Evolutionary conservation across 2,888 invertebrate species (phyloP).

Genomic region (Pseudanteris insignis): DNA sequence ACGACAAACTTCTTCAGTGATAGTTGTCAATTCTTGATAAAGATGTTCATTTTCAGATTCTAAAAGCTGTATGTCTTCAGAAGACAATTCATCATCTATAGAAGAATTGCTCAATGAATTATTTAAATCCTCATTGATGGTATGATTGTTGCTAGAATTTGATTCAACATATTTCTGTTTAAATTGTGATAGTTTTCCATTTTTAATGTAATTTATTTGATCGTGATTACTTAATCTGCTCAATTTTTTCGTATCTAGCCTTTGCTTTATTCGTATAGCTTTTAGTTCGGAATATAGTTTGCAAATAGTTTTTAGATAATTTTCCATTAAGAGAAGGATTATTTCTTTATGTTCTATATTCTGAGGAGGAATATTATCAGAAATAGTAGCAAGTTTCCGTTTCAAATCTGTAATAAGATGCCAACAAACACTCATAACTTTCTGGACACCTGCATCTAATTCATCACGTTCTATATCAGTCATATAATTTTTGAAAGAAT

Average conservation of each 20-base stretch:
- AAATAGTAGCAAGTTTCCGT: conserved; percentile 69
- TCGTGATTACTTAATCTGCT: conserved; percentile 72
- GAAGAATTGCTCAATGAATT: conserved; percentile 19
- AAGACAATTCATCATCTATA: conserved; percentile 75
- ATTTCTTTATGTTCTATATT: conserved; percentile 80
- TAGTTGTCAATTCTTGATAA: conserved; percentile 85
- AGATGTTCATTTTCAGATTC: conserved; percentile 90
- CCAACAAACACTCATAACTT: conserved; percentile 83
- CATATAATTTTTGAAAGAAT: conserved; percentile 72
- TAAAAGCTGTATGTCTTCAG: conserved; percentile 92
- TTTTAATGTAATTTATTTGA: background rate
- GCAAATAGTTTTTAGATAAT: conserved; percentile 85
- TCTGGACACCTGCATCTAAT: conserved; percentile 86
- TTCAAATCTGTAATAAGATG: conserved; percentile 80
- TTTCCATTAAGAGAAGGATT: conserved; percentile 79
- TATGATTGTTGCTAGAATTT: conserved; percentile 59
- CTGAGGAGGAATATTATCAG: conserved; percentile 70
- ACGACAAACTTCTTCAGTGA: conserved; percentile 90
- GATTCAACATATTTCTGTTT: conserved; percentile 53
- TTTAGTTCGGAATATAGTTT: conserved; percentile 89
- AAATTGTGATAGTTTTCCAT: conserved; percentile 7
- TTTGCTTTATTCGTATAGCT: conserved; percentile 85
- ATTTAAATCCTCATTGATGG: conserved; percentile 59
- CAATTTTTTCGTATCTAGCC: conserved; percentile 83
- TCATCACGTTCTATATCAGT: conserved; percentile 85